Base-by-base conservation (phyloP, 2,888 invertebrate species). In the Athetis lepigone region DNA sequence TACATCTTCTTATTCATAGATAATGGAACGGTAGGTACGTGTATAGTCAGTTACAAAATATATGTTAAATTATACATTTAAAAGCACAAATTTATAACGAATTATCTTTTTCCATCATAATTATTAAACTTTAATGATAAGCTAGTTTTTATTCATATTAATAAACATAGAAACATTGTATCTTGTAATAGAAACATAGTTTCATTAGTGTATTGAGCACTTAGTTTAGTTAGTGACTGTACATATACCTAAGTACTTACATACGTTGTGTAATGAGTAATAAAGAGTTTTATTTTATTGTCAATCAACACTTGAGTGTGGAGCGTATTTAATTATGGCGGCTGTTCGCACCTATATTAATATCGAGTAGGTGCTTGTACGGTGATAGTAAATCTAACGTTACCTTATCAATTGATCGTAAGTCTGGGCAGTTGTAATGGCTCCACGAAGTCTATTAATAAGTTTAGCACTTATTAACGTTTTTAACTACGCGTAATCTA, bases 201-300 rank as follows among this genome's bases (percentile, higher is more conserved):
- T 61, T 21, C 36, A 62, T 27, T 61, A 61, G 5, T 21, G 21
- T 33, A 36, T 49, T 27, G 25, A 43, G 6, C 33, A 25, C 19
- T 40, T 51, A 50, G 16, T 47, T 45, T 23, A 37, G 25, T 18
- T 43, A 23, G 54, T 36, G 54, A 56, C 21, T 29, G 37, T 37
- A 55, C 65, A n/a, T 64, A 47, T 59, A 55, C 56, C n/a, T n/a
- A 66, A 59, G 61, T 77, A 78, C 73, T 76, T 70, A 70, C 40
- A 72, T 49, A 50, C 61, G 64, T 82, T 80, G 77, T 80, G 70
- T 75, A 75, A 78, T 70, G 63, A 66, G 76, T 54, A 75, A 75
- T 77, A 74, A 75, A 81, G 75, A 79, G 75, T 80, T 79, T 79
- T 80, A 82, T 82, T 80, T 79, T 67, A 79, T 75, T 79, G 81